phyloP scores from a whole-genome alignment of 2,113 vertebrate genomes.

The Dicaeum eximium region DNA sequence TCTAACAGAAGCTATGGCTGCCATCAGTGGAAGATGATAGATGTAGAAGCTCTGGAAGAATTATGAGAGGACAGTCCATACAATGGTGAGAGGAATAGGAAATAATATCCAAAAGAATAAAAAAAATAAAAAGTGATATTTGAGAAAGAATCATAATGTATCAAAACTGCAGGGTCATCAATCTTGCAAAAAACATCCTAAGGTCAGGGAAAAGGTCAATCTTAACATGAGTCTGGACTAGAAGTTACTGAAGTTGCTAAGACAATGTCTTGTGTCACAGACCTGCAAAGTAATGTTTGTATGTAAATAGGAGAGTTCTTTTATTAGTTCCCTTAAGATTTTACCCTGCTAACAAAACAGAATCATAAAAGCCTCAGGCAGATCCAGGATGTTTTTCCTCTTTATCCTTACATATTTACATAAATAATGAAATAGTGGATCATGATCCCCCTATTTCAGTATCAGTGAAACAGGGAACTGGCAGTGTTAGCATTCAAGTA shows the following conservation, averaged over 20 bases:
- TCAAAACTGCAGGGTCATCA: background rate
- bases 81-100: background rate
- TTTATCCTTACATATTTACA: background rate
- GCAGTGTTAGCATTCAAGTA: background rate
- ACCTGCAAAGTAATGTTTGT: background rate
- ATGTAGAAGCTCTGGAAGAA: background rate
- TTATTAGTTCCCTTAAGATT: background rate
- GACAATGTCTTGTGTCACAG: background rate
- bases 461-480: background rate
- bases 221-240: background rate
- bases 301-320: background rate
- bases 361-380: background rate
- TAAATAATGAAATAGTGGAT: background rate
- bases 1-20: background rate
- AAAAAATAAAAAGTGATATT: background rate
- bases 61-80: accelerated
- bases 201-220: background rate
- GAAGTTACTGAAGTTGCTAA: background rate
- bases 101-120: background rate
- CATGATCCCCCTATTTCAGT: background rate
- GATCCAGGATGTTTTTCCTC: background rate
- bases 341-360: background rate
- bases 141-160: background rate
- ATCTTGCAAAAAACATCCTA: background rate
- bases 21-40: background rate